Percentiles rank a stretch among this genome's conserved stretches.
Evolutionary conservation across 2,888 invertebrate genomes (phyloP).

Genomic region (Hoplodrina ambigua): DNA sequence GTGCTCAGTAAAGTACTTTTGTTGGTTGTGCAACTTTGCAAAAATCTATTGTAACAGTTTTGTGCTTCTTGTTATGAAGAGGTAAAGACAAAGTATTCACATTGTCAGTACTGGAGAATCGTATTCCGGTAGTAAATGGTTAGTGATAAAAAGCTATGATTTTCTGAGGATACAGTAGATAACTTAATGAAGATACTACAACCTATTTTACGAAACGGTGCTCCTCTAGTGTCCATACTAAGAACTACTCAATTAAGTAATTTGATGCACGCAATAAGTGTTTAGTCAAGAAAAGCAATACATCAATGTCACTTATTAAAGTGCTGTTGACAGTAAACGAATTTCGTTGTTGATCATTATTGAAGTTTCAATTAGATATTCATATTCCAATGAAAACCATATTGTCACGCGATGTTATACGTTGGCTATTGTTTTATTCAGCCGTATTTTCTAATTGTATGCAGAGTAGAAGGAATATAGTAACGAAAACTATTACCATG

Average conservation of each 20-base stretch:
- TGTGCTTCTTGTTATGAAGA: too few species aligned
- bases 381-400: conserved; percentile 10
- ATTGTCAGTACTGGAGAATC: too few species aligned
- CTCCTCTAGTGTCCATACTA: not conserved
- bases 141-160: too few species aligned
- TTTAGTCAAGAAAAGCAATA: conserved; percentile 6
- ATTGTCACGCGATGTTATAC: conserved; percentile 27
- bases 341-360: conserved; percentile 6
- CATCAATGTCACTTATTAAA: conserved; percentile 7
- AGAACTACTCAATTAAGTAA: not conserved
- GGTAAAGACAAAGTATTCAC: too few species aligned
- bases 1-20: not conserved
- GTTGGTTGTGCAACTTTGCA: not conserved
- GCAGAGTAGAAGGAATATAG: too few species aligned
- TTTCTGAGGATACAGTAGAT: too few species aligned
- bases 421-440: not conserved
- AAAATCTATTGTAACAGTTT: not conserved
- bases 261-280: not conserved
- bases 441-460: not conserved
- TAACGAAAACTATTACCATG: too few species aligned
- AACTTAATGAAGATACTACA: too few species aligned
- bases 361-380: conserved; percentile 5
- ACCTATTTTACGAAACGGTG: too few species aligned
- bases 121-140: too few species aligned
- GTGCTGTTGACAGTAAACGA: conserved; percentile 3